A percentile compares a stretch with the other conserved stretches of the same genome.
These are phyloP conservation scores for Craterocephalus amniculus DNA, from an alignment of 2,797 vertebrate genomes.

Conservation along the genomic window DNA sequence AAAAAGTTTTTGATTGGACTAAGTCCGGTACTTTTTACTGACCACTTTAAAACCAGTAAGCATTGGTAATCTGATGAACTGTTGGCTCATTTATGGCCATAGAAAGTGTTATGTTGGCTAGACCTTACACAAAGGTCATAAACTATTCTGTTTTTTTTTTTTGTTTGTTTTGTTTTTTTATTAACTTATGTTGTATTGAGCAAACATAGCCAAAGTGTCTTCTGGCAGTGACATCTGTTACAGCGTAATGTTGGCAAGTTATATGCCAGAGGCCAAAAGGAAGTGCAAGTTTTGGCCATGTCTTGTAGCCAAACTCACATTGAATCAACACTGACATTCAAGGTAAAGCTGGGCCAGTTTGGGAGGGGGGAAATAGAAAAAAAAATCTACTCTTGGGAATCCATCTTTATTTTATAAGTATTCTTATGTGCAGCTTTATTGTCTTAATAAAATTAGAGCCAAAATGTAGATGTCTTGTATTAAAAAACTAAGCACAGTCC, in stretches of 20 bases:
- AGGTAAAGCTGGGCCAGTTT: neutral
- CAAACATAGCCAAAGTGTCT: neutral
- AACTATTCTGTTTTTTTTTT: neutral
- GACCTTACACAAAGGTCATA: neutral
- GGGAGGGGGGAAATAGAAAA: too few species aligned
- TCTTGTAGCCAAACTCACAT: neutral
- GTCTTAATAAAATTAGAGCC: too few species aligned
- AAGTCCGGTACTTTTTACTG: neutral
- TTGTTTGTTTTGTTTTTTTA: too few species aligned
- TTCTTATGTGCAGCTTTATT: neutral
- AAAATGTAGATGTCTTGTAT: too few species aligned
- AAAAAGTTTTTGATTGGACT: neutral
- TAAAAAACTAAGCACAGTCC: too few species aligned
- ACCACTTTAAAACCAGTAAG: too few species aligned
- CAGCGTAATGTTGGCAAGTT: neutral
- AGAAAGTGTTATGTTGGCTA: neutral
- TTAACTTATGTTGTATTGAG: neutral
- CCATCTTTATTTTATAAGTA: neutral
- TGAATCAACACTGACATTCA: neutral
- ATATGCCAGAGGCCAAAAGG: neutral
- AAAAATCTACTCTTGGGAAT: neutral
- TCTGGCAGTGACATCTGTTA: neutral
- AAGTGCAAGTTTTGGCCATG: too few species aligned
- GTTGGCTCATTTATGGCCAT: neutral
- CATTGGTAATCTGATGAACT: neutral